Evolutionary conservation across 1,140 invertebrate species (phyloP), one percentile per base, ranked within the genome.

Genomic region (Hypsibius dujardini): DNA sequence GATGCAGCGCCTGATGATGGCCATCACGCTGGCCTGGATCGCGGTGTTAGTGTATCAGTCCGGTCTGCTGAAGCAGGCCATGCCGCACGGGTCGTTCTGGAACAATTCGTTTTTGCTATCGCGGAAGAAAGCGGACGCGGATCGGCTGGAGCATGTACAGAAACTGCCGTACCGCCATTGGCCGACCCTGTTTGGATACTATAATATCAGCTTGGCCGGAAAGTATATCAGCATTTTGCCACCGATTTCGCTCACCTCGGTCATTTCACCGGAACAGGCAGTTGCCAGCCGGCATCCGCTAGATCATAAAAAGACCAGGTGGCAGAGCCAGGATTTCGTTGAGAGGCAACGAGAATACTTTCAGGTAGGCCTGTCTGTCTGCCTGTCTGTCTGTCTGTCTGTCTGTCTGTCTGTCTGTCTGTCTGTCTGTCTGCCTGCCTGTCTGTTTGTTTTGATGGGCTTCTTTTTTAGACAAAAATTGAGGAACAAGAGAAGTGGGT

Each of bases 21-120:
- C 95, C 60, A 85, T 87, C 81, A 90, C 92, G 87, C 84, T 93
- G 1, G 86, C 91, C 1, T 95, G 92, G 92, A 93, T 95, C 74
- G 87, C 85, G 2, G 86, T 90, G 78, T 91, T 95, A 59, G 84
- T 92, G 3, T 94, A 94, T 77, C 89, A 89, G 76, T 89, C 89
- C 1, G 89, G 88, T 1, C 83, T 91, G 1, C 84, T 94, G 1
- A 12, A 12, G 50, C 3, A 67, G 12, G 62, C 62, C 7, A 42
- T 67, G 62, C 62, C 12, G 12, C 3, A 7, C 12, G 62, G 62
- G 42, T 7, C 3, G 7, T 12, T 42, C 7, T 67, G 62, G 62
- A 45, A 28, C 28, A 28, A 28, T 28, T 28, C 28, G 28, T 28
- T 28, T 42, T 12, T 3, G 12, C 12, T 12, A 67, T 67, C 12